Base-by-base conservation (phyloP, 1,140 invertebrate species). In the Zaprionus tsacasi region DNA sequence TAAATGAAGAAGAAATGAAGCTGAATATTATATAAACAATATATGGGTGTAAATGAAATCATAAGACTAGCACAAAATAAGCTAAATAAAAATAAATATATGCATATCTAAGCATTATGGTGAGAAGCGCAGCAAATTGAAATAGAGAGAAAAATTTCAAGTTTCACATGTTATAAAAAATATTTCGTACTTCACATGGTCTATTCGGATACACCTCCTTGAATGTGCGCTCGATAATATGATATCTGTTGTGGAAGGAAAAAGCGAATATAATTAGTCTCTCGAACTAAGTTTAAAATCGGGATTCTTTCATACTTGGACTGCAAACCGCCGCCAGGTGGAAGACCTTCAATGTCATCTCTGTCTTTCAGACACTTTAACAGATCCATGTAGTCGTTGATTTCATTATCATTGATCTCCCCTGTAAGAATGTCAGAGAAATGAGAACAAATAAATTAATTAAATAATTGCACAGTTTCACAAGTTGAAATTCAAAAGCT, bases 111-210 rank as follows among this genome's bases (percentile, higher is more conserved):
- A 50, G 45, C 45, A 50, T 17, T 63, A 27, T 59, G 36, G 43
- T 71, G 67, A 72, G 33, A 69, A 77, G 61, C 63, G 67, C 61
- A 57, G 6, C 43, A 25, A 76, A 69, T 71, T 60, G 70, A 65
- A 55, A 54, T 76, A n/a, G n/a, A 45, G n/a, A 45, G 81, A 78
- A 52, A 68, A 66, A 58, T n/a, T 17, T 60, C 35, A 69, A 74
- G 38, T 60, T 66, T 80, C 66, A 90, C 45, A 91, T 75, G 64
- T 90, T 82, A 75, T 82, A 87, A 72, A 91, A 91, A 38, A 91
- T 73, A 61, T 92, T 91, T 78, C 90, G 87, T 92, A 92, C 91
- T 91, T 91, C 83, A 87, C 91, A 92, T 80, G 91, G 74, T 76
- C 82, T 71, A 76, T 92, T 86, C 64, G 91, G 91, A 64, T 75